Evolutionary conservation across 2,797 vertebrate species (phyloP).

Genomic region (Tangara arthus): DNA sequence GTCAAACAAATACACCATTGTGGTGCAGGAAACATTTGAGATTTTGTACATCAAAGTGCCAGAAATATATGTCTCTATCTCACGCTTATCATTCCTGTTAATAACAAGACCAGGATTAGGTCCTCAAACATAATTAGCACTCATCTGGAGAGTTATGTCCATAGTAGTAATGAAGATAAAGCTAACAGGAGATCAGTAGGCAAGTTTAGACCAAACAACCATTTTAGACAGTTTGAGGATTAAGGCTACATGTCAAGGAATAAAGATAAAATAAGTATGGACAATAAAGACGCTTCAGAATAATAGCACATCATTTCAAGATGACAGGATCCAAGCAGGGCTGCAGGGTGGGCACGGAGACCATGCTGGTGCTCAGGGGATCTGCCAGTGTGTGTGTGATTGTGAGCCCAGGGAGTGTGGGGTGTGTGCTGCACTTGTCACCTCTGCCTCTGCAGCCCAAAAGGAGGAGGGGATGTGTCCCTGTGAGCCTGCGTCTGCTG

Average conservation of each 20-base stretch:
- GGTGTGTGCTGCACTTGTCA: background rate
- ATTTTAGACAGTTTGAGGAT: background rate
- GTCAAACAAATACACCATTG: background rate
- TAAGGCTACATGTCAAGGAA: background rate
- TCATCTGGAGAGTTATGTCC: background rate
- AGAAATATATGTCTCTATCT: background rate
- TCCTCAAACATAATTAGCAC: background rate
- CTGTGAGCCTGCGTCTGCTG: background rate
- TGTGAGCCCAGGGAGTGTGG: rapidly evolving
- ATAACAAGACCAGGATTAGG: background rate
- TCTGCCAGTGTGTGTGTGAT: rapidly evolving
- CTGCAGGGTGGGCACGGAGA: rapidly evolving
- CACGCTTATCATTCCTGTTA: background rate
- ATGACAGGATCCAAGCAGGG: too few relatives aligned
- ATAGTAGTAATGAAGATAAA: background rate
- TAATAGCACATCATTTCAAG: background rate
- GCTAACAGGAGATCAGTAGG: background rate
- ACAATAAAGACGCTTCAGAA: background rate
- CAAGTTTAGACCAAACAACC: background rate
- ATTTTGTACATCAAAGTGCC: background rate
- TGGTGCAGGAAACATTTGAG: background rate
- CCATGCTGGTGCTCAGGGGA: rapidly evolving
- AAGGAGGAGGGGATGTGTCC: rapidly evolving
- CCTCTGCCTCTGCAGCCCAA: background rate
- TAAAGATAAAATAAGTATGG: background rate